These are phyloP conservation scores for Mus caroli DNA, from an alignment of 2,797 vertebrate genomes.

Conservation along the genomic window DNA sequence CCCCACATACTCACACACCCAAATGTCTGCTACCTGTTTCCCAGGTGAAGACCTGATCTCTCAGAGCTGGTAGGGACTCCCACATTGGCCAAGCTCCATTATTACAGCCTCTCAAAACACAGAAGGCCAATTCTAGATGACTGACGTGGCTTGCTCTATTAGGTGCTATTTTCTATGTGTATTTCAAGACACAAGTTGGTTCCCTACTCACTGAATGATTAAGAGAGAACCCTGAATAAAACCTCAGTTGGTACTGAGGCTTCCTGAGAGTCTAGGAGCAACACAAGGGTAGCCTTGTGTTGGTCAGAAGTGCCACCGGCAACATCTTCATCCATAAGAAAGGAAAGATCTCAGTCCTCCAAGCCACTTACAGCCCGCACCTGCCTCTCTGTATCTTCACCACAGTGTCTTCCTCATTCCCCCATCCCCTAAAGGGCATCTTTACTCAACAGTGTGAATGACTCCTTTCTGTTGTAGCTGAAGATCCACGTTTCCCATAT, in stretches of 20 bases:
- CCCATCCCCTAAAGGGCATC: not conserved
- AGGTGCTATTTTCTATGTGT: not conserved
- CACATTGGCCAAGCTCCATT: not conserved
- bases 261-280: not conserved
- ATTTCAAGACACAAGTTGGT: not conserved
- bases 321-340: not conserved
- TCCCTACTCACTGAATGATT: not conserved
- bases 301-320: not conserved
- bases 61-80: not conserved
- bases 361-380: not conserved
- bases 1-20: slow-evolving; percentile 50
- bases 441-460: not conserved
- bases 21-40: not conserved
- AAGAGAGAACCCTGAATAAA: not conserved
- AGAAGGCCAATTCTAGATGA: not conserved
- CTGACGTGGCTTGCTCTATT: not conserved
- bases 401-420: no score
- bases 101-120: not conserved
- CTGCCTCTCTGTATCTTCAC: not conserved
- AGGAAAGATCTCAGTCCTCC: not conserved
- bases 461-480: not conserved
- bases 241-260: not conserved
- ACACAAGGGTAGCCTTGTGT: not conserved
- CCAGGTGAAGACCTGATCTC: not conserved
- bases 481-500: not conserved